These are phyloP conservation scores for Mamestra brassicae DNA, from an alignment of 2,888 invertebrate genomes.

Conservation along the genomic window DNA sequence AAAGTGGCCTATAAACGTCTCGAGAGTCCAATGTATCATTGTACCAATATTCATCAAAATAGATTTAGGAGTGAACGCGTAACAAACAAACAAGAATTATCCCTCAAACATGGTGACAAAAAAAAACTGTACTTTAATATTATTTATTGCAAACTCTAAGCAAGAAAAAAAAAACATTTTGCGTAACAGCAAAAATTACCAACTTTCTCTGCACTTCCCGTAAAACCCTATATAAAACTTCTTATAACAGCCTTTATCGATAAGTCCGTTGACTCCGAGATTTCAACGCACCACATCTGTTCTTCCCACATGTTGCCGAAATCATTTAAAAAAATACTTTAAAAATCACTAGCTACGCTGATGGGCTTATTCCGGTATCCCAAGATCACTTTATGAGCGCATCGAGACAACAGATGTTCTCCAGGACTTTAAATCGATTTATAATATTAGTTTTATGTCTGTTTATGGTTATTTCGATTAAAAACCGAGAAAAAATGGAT, in stretches of 20 bases:
- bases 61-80: too few species aligned
- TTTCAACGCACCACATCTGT: conserved; percentile 62
- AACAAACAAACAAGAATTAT: too few species aligned
- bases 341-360: conserved; percentile 72
- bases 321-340: conserved; percentile 56
- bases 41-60: too few species aligned
- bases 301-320: conserved; percentile 59
- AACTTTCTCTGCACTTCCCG: conserved; percentile 27
- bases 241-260: conserved; percentile 35
- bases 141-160: not conserved
- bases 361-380: conserved; percentile 73
- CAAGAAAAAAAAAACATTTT: not conserved
- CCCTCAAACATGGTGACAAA: not conserved
- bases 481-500: conserved; percentile 51
- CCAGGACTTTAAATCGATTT: conserved; percentile 72
- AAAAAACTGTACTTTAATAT: not conserved
- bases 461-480: conserved; percentile 61
- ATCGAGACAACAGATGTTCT: conserved; percentile 72
- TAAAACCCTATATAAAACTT: conserved; percentile 9
- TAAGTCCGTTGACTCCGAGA: conserved; percentile 55
- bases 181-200: not conserved
- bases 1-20: too few species aligned
- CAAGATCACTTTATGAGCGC: conserved; percentile 72
- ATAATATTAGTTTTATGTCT: conserved; percentile 66
- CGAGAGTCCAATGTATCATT: too few species aligned